Evolutionary conservation across 2,113 vertebrate species (phyloP), one percentile per base, ranked within the genome.

Genomic region (Rana temporaria): DNA sequence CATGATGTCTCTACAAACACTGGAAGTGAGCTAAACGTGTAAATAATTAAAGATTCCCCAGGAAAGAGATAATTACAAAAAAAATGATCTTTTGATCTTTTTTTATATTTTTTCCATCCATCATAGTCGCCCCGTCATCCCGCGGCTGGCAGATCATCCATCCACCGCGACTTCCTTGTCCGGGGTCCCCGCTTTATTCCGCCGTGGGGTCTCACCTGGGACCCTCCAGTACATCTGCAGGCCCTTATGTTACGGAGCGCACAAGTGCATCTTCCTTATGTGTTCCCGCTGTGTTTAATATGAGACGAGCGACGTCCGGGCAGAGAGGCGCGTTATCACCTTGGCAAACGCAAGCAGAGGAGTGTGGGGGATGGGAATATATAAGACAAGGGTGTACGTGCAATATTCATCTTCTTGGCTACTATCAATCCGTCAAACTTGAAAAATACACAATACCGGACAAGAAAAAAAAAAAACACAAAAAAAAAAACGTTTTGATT

Each of bases 371-470:
- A 84, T 1, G 9, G 9, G 14, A 48, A 85, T 67, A 78, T 88
- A 90, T 90, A 88, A 86, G 93, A 82, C 89, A 91, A 95, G 93
- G 93, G 95, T 96, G 95, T 94, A 91, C 90, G 95, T 93, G 97
- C 94, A 96, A 96, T n/a, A 99, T 99, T 96, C 95, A 98, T 99
- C 97, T 99, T 96, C 93, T 86, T 90, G 94, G 94, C 96, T 95
- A 96, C 97, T 95, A 99, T 99, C 97, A 98, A 99, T 99, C 97
- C 97, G 95, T 95, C 95, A 30, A 95, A 94, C 95, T 95, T 95
- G 98, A 95, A 97, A 97, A 98, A 98, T 95, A 98, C 96, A 99
- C 96, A 98, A 96, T 98, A 98, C 98, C 96, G 95, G 97, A 96
- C 95, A 95, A 95, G 95, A 94, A 97, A 97, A 93, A 95, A 95